These are phyloP conservation scores for Habroteleia sp. DNA, from an alignment of 2,888 invertebrate genomes.

Conservation along the genomic window DNA sequence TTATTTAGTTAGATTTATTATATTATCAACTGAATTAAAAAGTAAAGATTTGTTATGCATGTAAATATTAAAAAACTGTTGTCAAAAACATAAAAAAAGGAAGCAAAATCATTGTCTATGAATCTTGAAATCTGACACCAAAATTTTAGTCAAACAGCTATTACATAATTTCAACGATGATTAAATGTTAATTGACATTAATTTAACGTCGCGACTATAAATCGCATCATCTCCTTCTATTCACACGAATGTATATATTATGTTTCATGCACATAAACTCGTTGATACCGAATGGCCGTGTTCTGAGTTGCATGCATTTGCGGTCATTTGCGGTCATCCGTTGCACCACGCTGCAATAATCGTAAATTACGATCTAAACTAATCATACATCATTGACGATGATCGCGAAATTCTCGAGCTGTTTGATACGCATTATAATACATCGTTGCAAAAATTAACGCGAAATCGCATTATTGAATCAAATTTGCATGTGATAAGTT, in stretches of 20 bases:
- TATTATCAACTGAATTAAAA: no score
- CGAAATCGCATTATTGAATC: constrained; percentile 9
- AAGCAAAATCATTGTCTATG: no score
- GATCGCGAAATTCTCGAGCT: constrained; percentile 3
- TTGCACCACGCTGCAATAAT: constrained; percentile 34
- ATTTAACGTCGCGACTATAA: constrained; percentile 6
- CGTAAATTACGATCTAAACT: constrained; percentile 37
- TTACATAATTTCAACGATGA: constrained; percentile 23
- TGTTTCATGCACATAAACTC: not conserved
- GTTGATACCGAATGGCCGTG: not conserved
- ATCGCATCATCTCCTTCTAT: not conserved
- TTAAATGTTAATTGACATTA: constrained; percentile 36
- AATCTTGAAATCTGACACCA: constrained; percentile 5
- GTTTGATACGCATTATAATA: no score
- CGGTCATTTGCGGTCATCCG: constrained; percentile 41
- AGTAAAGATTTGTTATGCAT: no score
- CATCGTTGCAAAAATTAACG: constrained; percentile 7
- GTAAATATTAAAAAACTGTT: no score
- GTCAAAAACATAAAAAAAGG: no score
- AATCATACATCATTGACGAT: constrained; percentile 21
- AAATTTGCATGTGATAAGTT: constrained; percentile 22
- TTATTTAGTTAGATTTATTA: no score
- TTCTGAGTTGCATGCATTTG: constrained; percentile 15
- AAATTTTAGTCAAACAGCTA: constrained; percentile 16
- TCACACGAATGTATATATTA: not conserved